phyloP scores from a whole-genome alignment of 2,888 invertebrate species.

The Parnassius orleans region DNA sequence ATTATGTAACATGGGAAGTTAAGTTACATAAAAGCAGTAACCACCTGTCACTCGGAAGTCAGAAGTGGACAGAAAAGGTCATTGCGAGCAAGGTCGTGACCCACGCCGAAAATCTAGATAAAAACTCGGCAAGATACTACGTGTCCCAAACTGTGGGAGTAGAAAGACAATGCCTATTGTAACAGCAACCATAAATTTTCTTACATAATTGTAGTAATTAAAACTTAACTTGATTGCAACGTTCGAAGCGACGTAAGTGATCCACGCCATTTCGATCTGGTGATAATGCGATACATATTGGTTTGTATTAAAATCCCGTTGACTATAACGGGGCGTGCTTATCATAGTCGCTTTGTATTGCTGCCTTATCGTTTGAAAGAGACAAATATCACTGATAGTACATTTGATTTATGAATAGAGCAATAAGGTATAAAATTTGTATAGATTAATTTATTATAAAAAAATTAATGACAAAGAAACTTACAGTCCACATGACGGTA shows the following conservation, averaged over 20 bases:
- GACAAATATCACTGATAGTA: conserved; percentile 26
- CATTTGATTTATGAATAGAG: conserved; percentile 21
- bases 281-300: conserved; percentile 16
- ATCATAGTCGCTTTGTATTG: conserved; percentile 24
- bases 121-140: conserved; percentile 47
- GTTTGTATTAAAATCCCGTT: conserved; percentile 22
- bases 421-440: conserved; percentile 1
- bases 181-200: conserved; percentile 57
- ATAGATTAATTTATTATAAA: too few relatives aligned
- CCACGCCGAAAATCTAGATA: conserved; percentile 60
- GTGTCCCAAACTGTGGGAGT: conserved; percentile 69
- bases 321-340: conserved; percentile 16
- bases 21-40: conserved; percentile 17
- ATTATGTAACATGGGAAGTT: too few relatives aligned
- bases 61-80: conserved; percentile 59
- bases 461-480: too few relatives aligned
- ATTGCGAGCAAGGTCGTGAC: conserved; percentile 62
- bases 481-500: too few relatives aligned
- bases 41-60: conserved; percentile 53
- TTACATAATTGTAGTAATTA: conserved; percentile 70
- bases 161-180: conserved; percentile 56
- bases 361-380: conserved; percentile 14
- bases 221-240: conserved; percentile 42
- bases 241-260: conserved; percentile 29
- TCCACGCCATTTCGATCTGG: conserved; percentile 40